Conservation (phyloP, 2,888 invertebrate genomes). For the Drosophila fulvimacula region DNA sequence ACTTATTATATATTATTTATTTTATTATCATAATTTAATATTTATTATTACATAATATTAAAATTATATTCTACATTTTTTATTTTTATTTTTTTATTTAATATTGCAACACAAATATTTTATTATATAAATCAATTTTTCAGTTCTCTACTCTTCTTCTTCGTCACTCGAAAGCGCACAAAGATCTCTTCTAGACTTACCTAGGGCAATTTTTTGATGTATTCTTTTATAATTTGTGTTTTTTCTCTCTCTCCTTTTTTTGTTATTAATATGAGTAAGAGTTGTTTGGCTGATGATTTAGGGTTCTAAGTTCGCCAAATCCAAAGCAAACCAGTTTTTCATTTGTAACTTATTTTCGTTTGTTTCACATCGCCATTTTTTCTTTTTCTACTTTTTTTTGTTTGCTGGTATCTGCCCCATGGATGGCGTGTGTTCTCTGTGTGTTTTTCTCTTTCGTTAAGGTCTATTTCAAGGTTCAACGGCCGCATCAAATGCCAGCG, state of each 20-base stretch:
- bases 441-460: slow-evolving; percentile 63
- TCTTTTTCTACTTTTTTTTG: slow-evolving; percentile 19
- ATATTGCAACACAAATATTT: no score
- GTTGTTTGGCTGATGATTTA: slow-evolving; percentile 59
- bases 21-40: no score
- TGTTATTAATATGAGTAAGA: slow-evolving; percentile 78
- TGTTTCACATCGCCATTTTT: slow-evolving; percentile 67
- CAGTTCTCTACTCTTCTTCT: not conserved
- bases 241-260: slow-evolving; percentile 27
- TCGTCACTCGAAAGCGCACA: slow-evolving; percentile 26
- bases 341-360: slow-evolving; percentile 77
- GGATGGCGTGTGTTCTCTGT: slow-evolving; percentile 51
- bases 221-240: slow-evolving; percentile 45
- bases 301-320: slow-evolving; percentile 74
- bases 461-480: slow-evolving; percentile 76
- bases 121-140: not conserved
- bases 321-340: slow-evolving; percentile 77
- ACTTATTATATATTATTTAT: no score
- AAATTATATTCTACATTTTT: no score
- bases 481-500: slow-evolving; percentile 66
- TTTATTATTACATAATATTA: no score
- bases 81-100: no score
- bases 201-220: slow-evolving; percentile 47
- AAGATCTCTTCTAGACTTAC: slow-evolving; percentile 34
- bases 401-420: slow-evolving; percentile 31